Evolutionary conservation across 2,113 vertebrate genomes (phyloP).

Genomic region (Rhizomys pruinosus): DNA sequence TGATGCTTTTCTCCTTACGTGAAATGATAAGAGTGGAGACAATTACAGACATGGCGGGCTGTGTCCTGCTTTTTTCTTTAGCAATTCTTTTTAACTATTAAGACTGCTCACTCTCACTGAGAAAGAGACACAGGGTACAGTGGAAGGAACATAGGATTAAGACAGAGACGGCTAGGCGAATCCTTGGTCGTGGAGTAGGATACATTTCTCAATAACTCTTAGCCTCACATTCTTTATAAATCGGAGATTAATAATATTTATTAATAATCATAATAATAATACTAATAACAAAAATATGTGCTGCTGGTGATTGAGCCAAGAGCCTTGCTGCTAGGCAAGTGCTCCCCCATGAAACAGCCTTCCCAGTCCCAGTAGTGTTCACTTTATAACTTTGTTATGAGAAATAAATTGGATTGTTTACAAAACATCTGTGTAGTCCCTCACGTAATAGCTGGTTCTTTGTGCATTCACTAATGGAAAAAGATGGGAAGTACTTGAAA

Average conservation of each 20-base stretch:
- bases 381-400: constrained; percentile 9
- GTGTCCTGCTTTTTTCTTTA: background rate
- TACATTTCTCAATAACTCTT: background rate
- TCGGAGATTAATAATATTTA: background rate
- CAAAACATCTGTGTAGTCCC: background rate
- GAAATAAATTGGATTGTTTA: background rate
- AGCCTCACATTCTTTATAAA: background rate
- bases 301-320: no score
- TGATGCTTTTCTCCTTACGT: constrained; percentile 9
- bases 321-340: no score
- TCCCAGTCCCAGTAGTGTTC: background rate
- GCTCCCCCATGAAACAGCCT: no score
- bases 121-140: background rate
- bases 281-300: background rate
- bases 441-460: background rate
- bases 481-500: constrained; percentile 8
- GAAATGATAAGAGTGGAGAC: constrained; percentile 16
- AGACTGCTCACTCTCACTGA: background rate
- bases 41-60: background rate
- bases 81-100: background rate
- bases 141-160: background rate
- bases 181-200: background rate
- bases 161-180: background rate
- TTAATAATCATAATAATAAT: background rate
- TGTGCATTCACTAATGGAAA: background rate